A percentile compares a stretch with the other conserved stretches of the same genome.
Evolutionary conservation across 64 coral and sea anemone species (phyloP).

Genomic region (Montipora cactus): DNA sequence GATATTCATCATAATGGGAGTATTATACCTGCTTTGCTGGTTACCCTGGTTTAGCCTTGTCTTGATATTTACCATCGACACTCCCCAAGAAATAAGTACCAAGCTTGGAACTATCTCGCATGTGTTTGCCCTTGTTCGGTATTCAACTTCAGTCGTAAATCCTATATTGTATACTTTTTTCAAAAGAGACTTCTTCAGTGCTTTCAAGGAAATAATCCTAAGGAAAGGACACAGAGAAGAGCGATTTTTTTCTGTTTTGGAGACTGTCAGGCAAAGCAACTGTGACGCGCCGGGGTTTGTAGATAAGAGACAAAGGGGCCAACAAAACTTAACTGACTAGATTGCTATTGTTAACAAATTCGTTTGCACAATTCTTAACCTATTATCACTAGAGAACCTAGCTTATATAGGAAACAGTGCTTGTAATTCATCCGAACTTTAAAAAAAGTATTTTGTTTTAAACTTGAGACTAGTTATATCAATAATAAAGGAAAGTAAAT

Average conservation of each 20-base stretch:
- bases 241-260: not conserved
- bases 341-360: too few species aligned
- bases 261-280: not conserved
- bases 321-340: too few species aligned
- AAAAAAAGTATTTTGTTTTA: too few species aligned
- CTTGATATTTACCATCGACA: not conserved
- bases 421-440: too few species aligned
- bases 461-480: too few species aligned
- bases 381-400: too few species aligned
- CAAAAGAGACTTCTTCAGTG: slow-evolving; percentile 8
- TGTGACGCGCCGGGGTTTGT: not conserved
- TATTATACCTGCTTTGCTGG: slow-evolving; percentile 19
- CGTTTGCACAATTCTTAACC: too few species aligned
- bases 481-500: too few species aligned
- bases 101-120: not conserved
- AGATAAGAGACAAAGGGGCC: too few species aligned
- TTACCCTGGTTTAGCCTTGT: not conserved
- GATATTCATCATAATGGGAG: not conserved
- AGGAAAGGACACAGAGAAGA: not conserved
- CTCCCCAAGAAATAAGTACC: not conserved
- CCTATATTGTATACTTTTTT: slow-evolving; percentile 30
- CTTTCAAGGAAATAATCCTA: slow-evolving; percentile 6
- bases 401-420: too few species aligned
- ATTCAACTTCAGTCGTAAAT: slow-evolving; percentile 6
- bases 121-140: not conserved